phyloP scores from a whole-genome alignment of 1,140 invertebrate species.

The Platorchestia sp. region DNA sequence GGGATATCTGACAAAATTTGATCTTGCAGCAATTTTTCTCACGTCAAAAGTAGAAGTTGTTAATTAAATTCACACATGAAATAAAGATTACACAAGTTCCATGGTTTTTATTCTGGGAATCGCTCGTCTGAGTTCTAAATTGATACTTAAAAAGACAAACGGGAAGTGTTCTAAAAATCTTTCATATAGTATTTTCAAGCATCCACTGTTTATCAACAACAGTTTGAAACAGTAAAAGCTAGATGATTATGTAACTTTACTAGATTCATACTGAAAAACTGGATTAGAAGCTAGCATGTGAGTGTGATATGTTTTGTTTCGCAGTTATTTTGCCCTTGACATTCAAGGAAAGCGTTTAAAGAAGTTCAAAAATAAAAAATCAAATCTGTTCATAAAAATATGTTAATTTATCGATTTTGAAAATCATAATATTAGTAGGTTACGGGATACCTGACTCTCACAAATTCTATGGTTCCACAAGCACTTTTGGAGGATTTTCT shows the following conservation, averaged over 20 bases:
- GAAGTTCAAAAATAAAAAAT: too few species aligned
- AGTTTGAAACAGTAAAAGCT: not conserved
- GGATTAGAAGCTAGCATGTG: not conserved
- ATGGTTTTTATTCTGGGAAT: not conserved
- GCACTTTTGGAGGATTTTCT: too few species aligned
- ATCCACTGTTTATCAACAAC: not conserved
- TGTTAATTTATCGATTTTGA: too few species aligned
- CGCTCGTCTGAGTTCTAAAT: not conserved
- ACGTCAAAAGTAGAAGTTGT: not conserved
- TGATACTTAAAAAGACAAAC: not conserved
- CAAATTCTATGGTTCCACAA: too few species aligned
- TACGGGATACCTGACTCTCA: too few species aligned
- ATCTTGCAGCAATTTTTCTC: not conserved
- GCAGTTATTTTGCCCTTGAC: not conserved
- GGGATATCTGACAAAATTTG: not conserved
- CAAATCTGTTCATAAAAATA: too few species aligned
- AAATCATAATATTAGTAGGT: too few species aligned
- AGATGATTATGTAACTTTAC: not conserved
- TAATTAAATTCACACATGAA: not conserved
- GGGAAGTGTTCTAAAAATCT: not conserved
- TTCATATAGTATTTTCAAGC: not conserved
- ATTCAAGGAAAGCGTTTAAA: too few species aligned
- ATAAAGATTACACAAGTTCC: not conserved
- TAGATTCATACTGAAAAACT: not conserved
- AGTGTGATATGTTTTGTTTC: not conserved